Base-by-base conservation (phyloP, 2,888 invertebrate genomes). In the Ophion obscuratus region DNA sequence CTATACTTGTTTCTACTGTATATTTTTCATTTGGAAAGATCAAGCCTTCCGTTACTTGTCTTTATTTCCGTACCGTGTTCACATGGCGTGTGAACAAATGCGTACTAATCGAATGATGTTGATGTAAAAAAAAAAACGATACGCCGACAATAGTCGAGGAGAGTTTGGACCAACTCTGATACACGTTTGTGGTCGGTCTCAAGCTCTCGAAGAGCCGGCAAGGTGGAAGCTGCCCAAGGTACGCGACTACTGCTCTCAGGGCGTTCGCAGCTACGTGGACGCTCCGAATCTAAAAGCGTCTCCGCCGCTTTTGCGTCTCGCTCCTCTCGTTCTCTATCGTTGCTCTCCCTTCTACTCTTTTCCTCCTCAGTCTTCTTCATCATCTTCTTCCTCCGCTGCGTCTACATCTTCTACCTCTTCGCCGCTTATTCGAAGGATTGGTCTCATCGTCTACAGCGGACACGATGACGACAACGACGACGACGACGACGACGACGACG, bases 271-370 rank as follows among this genome's bases (percentile, higher is more conserved):
- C 93, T 92, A 91, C 92, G 92, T 92, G 90, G 92, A 92, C 92
- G 91, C 92, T 92, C 91, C 90, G 91, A 92, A 91, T 93, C 94
- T 94, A 93, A 94, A 94, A 93, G 90, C 93, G 93, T 93, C 93
- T 92, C 90, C 90, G 90, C 91, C 92, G 91, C 92, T 90, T 90
- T 87, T 83, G 86, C 87, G 87, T 89, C 89, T 87, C 89, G 74
- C 87, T 70, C 89, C 81, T 83, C 81, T 74, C 80, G 66, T 83
- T 79, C 81, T 73, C 87, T 86, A 70, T 87, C 88, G 80, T 85
- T 84, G 83, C 85, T 81, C 81, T 86, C 80, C 77, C 81, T 75
- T 83, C 71, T 84, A 40, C 83, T 87, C 87, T 78, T 83, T 84
- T 85, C 80, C 79, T 86, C 83, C 62, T 83, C 87, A 83, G 81